Base-by-base conservation (phyloP, 37 sponge, comb jelly and placozoan genomes). In the Spongia lamella region DNA sequence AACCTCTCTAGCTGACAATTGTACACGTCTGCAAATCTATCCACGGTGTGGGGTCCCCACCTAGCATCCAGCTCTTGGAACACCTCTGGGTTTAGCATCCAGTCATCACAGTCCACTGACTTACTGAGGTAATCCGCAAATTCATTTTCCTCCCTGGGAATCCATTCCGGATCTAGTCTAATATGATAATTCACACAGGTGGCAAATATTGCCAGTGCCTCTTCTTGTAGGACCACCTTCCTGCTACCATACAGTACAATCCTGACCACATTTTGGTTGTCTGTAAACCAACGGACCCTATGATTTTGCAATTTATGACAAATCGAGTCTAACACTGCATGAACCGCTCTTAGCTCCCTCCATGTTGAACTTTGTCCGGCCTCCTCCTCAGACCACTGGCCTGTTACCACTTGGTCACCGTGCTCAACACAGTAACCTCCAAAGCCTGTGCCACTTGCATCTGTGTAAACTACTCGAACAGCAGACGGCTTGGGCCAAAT, bases 1-100 rank as follows among this genome's bases (percentile, higher is more conserved):
- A n/a, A n/a, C n/a, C n/a, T n/a, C n/a, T n/a, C n/a, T n/a, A n/a
- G n/a, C n/a, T 68, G 79, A 5, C n/a, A 22, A 30, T 65, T 65
- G 51, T 77, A 22, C 3, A 31, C 39, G 20, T 24, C 53, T 13
- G 65, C 78, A 65, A 77, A 64, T 43, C 67, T 38, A 43, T 65
- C 67, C 19, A 65, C 32, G 29, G 70, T 79, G 59, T 68, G 79
- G 20, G 79, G 79, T 19, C 79, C 79, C 70, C 69, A 79, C 11
- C n/a, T n/a, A n/a, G n/a, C n/a, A n/a, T n/a, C n/a, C n/a, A n/a
- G n/a, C n/a, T n/a, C n/a, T n/a, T n/a, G n/a, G n/a, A n/a, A n/a
- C n/a, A n/a, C n/a, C n/a, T n/a, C n/a, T n/a, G n/a, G n/a, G n/a
- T n/a, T n/a, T n/a, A n/a, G n/a, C n/a, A n/a, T n/a, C n/a, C n/a